These are phyloP conservation scores for Tragelaphus buxtoni DNA, from an alignment of 2,113 vertebrate genomes.

Conservation along the genomic window DNA sequence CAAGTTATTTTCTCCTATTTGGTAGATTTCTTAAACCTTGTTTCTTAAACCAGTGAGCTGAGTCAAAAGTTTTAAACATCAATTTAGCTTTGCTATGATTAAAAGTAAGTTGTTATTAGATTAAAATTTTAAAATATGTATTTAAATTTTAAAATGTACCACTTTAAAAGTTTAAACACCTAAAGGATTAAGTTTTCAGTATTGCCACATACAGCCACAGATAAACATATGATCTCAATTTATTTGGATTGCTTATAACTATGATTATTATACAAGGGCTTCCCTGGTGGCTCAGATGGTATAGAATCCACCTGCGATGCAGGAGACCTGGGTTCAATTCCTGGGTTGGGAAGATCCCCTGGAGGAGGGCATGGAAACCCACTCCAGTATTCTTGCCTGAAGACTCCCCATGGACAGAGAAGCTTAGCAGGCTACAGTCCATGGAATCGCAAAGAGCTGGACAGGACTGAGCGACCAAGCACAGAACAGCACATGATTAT, in stretches of 20 bases:
- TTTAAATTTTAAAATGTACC: not conserved
- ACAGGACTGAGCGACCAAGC: not conserved
- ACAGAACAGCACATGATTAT: not conserved
- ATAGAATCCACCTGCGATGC: not conserved
- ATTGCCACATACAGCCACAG: not conserved
- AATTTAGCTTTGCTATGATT: not conserved
- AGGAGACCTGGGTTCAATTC: not conserved
- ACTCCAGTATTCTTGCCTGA: not conserved
- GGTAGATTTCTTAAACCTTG: not conserved
- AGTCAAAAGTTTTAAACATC: conserved; percentile 7
- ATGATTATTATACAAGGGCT: not conserved
- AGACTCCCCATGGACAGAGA: not conserved
- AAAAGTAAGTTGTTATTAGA: not conserved
- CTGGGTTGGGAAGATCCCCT: not conserved
- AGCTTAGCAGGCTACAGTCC: not conserved
- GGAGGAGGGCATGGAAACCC: not conserved
- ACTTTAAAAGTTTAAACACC: not conserved
- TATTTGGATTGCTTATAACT: not conserved
- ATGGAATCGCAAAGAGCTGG: not conserved
- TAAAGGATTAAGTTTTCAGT: not conserved
- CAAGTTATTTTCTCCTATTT: not conserved
- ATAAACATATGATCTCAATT: not conserved
- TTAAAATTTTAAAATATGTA: not conserved
- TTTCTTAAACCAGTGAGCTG: conserved; percentile 29
- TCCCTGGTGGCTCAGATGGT: not conserved